phyloP scores from a whole-genome alignment of 1,140 invertebrate genomes.

The Drosophila repletoides region DNA sequence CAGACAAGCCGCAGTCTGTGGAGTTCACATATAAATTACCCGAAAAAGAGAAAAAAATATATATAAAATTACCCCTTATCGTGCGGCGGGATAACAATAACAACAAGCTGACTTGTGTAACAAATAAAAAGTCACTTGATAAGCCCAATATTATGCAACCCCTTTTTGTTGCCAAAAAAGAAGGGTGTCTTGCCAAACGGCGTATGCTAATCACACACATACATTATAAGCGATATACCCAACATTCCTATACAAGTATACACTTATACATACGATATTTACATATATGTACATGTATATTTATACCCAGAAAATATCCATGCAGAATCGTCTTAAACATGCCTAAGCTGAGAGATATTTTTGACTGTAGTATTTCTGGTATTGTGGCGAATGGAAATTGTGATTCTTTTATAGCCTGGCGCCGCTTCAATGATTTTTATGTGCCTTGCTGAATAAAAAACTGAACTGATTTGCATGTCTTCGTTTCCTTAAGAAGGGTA shows the following conservation, averaged over 20 bases:
- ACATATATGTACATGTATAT: constrained; percentile 22
- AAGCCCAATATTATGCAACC: constrained; percentile 71
- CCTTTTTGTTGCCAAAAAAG: constrained; percentile 57
- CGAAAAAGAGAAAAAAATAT: constrained; percentile 37
- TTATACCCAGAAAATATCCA: not conserved
- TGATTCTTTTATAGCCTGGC: constrained; percentile 72
- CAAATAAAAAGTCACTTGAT: constrained; percentile 75
- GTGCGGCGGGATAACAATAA: constrained; percentile 20
- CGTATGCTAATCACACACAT: constrained; percentile 75
- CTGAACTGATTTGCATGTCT: constrained; percentile 69
- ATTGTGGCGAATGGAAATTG: constrained; percentile 55
- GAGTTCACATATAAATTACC: constrained; percentile 71
- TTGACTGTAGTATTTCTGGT: constrained; percentile 43
- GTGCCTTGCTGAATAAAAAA: constrained; percentile 42
- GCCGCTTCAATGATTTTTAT: constrained; percentile 79
- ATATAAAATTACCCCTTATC: constrained; percentile 67
- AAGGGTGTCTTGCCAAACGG: constrained; percentile 66
- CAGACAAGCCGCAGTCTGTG: constrained; percentile 26
- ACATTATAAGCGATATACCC: not conserved
- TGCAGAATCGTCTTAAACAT: constrained; percentile 56
- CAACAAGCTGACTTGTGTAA: constrained; percentile 65
- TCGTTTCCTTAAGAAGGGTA: not conserved
- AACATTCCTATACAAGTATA: not conserved
- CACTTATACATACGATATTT: not conserved
- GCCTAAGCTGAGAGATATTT: constrained; percentile 63